A percentile compares a stretch with the other conserved stretches of the same genome.
These are phyloP conservation scores for Lochmaea capreae DNA, from an alignment of 2,888 invertebrate genomes.

Conservation along the genomic window DNA sequence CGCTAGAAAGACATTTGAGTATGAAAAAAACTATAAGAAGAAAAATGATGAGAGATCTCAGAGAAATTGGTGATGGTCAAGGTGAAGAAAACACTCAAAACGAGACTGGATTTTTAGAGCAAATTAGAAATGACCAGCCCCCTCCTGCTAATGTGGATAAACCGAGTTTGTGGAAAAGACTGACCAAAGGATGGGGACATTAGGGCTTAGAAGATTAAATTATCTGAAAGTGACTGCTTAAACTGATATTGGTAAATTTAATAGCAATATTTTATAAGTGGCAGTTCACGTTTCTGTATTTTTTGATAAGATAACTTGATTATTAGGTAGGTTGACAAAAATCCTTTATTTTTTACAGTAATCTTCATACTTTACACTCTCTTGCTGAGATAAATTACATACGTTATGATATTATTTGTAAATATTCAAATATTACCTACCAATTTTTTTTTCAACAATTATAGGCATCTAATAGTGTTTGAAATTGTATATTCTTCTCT, in stretches of 20 bases:
- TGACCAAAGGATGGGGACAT: constrained; percentile 65
- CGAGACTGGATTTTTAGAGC: constrained; percentile 63
- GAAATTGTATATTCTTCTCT: neutral
- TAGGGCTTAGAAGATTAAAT: constrained; percentile 30
- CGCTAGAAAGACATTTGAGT: constrained; percentile 83
- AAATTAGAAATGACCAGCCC: constrained; percentile 65
- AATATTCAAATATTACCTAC: neutral
- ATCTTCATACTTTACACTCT: too few species aligned
- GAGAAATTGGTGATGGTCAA: constrained; percentile 69
- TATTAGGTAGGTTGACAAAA: neutral
- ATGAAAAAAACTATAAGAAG: constrained; percentile 90
- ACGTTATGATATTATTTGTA: neutral
- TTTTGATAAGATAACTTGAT: neutral
- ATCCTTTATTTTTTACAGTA: too few species aligned
- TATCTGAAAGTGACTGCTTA: neutral
- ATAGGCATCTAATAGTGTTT: neutral
- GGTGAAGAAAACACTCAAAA: constrained; percentile 55
- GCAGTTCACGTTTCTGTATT: neutral
- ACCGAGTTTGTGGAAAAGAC: constrained; percentile 65
- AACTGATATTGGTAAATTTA: neutral
- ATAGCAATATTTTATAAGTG: neutral
- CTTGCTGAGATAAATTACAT: neutral
- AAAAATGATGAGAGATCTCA: constrained; percentile 86
- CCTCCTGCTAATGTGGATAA: constrained; percentile 65
- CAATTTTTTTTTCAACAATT: neutral